phyloP scores from a whole-genome alignment of 2,113 vertebrate genomes.

The Abramis brama region DNA sequence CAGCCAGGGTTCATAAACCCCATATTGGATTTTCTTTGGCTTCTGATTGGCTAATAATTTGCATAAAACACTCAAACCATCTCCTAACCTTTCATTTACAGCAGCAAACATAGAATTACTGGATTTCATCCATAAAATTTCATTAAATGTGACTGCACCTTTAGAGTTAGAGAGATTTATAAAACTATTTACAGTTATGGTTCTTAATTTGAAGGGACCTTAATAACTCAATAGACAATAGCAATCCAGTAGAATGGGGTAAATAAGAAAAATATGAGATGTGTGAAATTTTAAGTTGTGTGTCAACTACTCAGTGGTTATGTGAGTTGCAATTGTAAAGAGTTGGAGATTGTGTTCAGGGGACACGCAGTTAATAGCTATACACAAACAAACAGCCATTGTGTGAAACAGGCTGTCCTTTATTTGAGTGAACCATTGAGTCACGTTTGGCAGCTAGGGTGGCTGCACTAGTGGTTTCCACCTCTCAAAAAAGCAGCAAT shows the following conservation, averaged over 20 bases:
- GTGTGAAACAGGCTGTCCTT: slow-evolving; percentile 62
- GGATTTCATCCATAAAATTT: no score
- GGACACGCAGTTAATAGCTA: not conserved
- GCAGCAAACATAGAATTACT: no score
- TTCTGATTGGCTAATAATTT: not conserved
- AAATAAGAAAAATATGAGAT: not conserved
- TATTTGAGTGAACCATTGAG: slow-evolving; percentile 45
- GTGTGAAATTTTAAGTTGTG: not conserved
- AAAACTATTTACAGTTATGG: not conserved
- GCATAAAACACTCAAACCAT: not conserved
- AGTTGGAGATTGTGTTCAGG: slow-evolving; percentile 14
- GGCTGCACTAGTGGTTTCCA: slow-evolving; percentile 7
- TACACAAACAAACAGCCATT: slow-evolving; percentile 62
- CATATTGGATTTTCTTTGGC: not conserved
- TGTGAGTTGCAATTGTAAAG: slow-evolving; percentile 19
- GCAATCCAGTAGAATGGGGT: not conserved
- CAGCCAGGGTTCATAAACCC: not conserved
- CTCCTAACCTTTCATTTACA: no score
- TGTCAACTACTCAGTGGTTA: slow-evolving; percentile 15
- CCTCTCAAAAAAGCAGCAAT: not conserved
- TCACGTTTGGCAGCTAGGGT: not conserved
- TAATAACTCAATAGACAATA: no score
- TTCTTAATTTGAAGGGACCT: not conserved
- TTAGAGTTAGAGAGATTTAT: no score
- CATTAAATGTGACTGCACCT: not conserved